A percentile compares a stretch with the other conserved stretches of the same genome.
These are phyloP conservation scores for Euproctis similis DNA, from an alignment of 2,888 invertebrate genomes.

Conservation along the genomic window DNA sequence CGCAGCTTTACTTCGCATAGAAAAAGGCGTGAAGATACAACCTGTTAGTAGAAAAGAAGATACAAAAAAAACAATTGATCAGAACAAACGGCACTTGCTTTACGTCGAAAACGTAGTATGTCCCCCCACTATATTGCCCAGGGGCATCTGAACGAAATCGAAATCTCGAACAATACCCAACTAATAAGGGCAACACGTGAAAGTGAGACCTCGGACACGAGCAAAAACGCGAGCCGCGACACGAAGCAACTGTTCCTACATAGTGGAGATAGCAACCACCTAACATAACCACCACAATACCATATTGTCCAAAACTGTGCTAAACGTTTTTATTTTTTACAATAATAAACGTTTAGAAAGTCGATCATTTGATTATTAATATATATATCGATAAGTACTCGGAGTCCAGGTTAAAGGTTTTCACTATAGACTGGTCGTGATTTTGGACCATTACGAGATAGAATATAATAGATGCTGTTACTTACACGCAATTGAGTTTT, in stretches of 20 bases:
- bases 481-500: slow-evolving; percentile 29
- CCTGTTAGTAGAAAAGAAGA: too few relatives aligned
- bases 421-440: slow-evolving; percentile 43
- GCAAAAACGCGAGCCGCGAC: slow-evolving; percentile 37
- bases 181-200: slow-evolving; percentile 62
- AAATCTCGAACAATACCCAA: slow-evolving; percentile 53
- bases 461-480: slow-evolving; percentile 28
- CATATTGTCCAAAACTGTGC: slow-evolving; percentile 27
- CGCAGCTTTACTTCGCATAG: too few relatives aligned
- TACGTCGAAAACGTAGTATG: too few relatives aligned
- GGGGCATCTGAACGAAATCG: slow-evolving; percentile 45
- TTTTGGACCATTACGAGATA: slow-evolving; percentile 32
- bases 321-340: slow-evolving; percentile 37
- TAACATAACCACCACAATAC: slow-evolving; percentile 20
- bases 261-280: too few relatives aligned
- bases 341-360: slow-evolving; percentile 61
- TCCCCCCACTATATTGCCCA: too few relatives aligned
- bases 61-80: too few relatives aligned
- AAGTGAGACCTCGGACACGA: slow-evolving; percentile 46
- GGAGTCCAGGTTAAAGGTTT: slow-evolving; percentile 44
- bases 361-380: slow-evolving; percentile 44
- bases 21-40: too few relatives aligned
- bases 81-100: too few relatives aligned
- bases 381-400: slow-evolving; percentile 41
- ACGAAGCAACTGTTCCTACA: slow-evolving; percentile 15